Conservation (phyloP, 2,113 vertebrate species). For the Trichechus manatus region DNA sequence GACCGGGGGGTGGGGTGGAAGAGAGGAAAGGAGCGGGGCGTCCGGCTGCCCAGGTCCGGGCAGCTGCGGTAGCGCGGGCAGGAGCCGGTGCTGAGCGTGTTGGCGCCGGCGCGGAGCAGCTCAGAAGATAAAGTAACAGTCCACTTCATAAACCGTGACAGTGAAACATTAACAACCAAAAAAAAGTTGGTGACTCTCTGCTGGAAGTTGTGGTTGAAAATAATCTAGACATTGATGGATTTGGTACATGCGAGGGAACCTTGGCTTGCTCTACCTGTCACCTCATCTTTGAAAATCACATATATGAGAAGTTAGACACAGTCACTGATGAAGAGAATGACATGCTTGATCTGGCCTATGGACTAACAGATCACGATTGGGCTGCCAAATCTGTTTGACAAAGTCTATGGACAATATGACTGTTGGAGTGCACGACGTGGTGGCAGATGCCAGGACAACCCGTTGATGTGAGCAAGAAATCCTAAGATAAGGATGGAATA, state of each 20-base stretch:
- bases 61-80: too few relatives aligned
- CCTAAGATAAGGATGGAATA: constrained; percentile 79
- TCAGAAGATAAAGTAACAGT: constrained; percentile 96
- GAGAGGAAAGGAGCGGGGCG: too few relatives aligned
- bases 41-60: too few relatives aligned
- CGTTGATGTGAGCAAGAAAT: constrained; percentile 91
- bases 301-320: constrained; percentile 93
- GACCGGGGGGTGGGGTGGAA: too few relatives aligned
- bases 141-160: constrained; percentile 95
- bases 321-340: constrained; percentile 98
- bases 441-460: constrained; percentile 94
- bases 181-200: constrained; percentile 93
- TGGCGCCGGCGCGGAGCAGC: constrained; percentile 82
- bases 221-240: constrained; percentile 97
- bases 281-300: constrained; percentile 94
- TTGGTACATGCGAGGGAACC: constrained; percentile 97
- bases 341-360: constrained; percentile 97
- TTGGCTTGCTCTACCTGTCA: constrained; percentile 98
- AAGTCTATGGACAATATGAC: constrained; percentile 94
- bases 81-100: too few relatives aligned
- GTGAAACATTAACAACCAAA: constrained; percentile 92
- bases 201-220: constrained; percentile 96
- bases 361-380: constrained; percentile 96
- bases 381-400: constrained; percentile 96
- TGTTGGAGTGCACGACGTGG: constrained; percentile 93